phyloP scores from a whole-genome alignment of 2,888 invertebrate genomes.

The Ennomos quercinarius region DNA sequence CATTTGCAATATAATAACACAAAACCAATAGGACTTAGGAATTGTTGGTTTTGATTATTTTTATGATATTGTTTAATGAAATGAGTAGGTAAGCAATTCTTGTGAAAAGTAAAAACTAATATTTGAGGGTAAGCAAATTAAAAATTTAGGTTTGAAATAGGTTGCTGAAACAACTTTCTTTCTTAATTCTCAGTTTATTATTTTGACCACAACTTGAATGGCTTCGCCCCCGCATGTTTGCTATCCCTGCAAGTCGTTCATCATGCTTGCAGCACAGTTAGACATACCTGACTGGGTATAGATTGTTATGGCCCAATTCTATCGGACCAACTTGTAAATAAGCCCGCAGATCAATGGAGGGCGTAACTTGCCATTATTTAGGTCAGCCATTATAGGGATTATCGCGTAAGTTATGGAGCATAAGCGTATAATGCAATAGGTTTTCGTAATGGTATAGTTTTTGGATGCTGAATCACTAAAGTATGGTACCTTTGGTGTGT shows the following conservation, averaged over 20 bases:
- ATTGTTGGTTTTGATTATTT: too few relatives aligned
- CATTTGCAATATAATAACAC: too few relatives aligned
- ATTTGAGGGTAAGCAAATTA: too few relatives aligned
- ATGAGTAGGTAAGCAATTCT: too few relatives aligned
- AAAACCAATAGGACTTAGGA: too few relatives aligned
- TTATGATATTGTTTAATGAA: too few relatives aligned
- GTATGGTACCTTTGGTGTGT: too few relatives aligned
- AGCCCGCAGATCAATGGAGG: slow-evolving; percentile 31
- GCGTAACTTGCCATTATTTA: slow-evolving; percentile 27
- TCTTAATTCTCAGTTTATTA: too few relatives aligned
- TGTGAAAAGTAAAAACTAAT: too few relatives aligned
- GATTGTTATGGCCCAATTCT: slow-evolving; percentile 55
- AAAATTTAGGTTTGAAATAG: too few relatives aligned
- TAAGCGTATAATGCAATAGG: slow-evolving; percentile 17
- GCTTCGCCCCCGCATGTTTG: slow-evolving; percentile 23
- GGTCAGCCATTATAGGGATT: slow-evolving; percentile 22
- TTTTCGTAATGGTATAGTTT: slow-evolving; percentile 20
- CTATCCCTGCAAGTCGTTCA: slow-evolving; percentile 52
- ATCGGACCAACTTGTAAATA: slow-evolving; percentile 37
- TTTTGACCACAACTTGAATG: too few relatives aligned
- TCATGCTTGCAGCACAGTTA: slow-evolving; percentile 57
- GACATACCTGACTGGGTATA: slow-evolving; percentile 53
- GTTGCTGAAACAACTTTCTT: too few relatives aligned
- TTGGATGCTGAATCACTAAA: not conserved
- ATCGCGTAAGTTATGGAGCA: slow-evolving; percentile 24